A percentile compares a stretch with the other conserved stretches of the same genome.
Conservation (phyloP, 2,113 vertebrate genomes). For the Pardalotus punctatus region DNA sequence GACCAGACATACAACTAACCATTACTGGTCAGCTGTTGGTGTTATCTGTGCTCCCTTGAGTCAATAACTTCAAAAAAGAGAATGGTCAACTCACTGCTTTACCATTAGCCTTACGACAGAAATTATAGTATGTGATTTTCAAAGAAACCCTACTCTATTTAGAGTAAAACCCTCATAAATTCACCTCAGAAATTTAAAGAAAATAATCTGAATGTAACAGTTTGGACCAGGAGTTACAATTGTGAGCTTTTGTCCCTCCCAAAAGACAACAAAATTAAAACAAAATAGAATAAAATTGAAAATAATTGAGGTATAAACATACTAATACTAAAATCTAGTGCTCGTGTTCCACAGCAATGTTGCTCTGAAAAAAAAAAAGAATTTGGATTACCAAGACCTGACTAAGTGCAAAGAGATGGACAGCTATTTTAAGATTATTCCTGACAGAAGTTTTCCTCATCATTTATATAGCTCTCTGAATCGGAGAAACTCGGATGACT, state of each 20-base stretch:
- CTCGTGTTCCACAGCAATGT: background rate
- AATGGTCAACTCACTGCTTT: background rate
- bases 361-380: background rate
- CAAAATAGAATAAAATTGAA: background rate
- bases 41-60: background rate
- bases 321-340: background rate
- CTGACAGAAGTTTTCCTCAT: background rate
- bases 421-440: background rate
- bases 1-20: background rate
- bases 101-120: background rate
- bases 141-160: background rate
- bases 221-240: background rate
- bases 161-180: background rate
- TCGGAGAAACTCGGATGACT: background rate
- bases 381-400: background rate
- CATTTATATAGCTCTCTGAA: background rate
- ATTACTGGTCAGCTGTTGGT: background rate
- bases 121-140: background rate
- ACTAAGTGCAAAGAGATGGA: background rate
- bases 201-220: background rate
- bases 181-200: background rate
- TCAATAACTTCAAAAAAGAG: background rate
- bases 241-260: fast-evolving
- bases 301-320: background rate
- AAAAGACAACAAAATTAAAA: background rate